Conservation (phyloP, 37 sponge, comb jelly and placozoan genomes). For the Spongilla lacustris region DNA sequence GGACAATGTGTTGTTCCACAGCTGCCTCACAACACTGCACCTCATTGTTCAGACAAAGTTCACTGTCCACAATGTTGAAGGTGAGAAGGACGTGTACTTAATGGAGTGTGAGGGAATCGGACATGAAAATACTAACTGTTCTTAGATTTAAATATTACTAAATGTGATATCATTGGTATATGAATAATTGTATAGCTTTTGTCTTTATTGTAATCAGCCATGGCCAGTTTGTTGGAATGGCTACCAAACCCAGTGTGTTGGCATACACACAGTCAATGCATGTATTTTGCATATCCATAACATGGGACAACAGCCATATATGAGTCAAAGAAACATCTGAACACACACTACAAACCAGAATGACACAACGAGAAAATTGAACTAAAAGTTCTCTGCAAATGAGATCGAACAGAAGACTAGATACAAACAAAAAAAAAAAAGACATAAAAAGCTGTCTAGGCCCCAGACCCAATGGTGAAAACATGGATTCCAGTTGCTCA, state of each 20-base stretch:
- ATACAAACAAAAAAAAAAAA: neutral
- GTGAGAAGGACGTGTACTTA: conserved; percentile 29
- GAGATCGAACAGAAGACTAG: neutral
- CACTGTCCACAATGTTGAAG: conserved; percentile 25
- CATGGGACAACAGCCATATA: neutral
- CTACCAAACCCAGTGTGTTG: neutral
- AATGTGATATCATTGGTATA: too few relatives aligned
- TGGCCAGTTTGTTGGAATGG: neutral
- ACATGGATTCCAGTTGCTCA: neutral
- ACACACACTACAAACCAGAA: neutral
- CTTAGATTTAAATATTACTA: neutral
- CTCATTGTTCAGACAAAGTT: conserved; percentile 37
- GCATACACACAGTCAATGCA: neutral
- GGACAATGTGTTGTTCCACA: too few relatives aligned
- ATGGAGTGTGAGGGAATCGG: conserved; percentile 77
- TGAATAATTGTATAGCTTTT: neutral
- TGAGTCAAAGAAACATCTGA: neutral
- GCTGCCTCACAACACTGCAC: neutral
- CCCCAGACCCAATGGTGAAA: neutral
- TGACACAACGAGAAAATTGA: neutral
- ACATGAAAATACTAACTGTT: conserved; percentile 16
- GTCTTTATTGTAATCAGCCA: neutral
- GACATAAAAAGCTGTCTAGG: neutral
- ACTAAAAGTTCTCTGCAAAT: neutral
- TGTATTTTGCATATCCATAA: neutral